These are phyloP conservation scores for Piprites chloris DNA, from an alignment of 2,113 vertebrate genomes.

Conservation along the genomic window DNA sequence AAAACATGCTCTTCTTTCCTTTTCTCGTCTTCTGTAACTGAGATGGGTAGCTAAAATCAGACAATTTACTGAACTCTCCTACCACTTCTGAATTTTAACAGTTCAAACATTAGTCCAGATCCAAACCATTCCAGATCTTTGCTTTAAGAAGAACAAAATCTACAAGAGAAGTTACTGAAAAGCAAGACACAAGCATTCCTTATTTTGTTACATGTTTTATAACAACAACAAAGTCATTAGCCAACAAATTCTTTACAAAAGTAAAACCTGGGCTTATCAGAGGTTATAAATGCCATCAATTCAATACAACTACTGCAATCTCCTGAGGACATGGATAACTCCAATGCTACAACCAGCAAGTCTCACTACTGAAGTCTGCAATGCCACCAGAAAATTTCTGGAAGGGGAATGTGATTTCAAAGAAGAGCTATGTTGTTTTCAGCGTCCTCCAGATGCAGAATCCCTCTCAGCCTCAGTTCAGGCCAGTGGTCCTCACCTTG, in stretches of 20 bases:
- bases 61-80: background rate
- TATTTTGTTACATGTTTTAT: background rate
- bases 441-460: background rate
- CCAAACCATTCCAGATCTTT: background rate
- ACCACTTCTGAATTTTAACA: background rate
- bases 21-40: background rate
- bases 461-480: background rate
- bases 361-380: background rate
- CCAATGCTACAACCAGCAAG: background rate
- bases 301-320: background rate
- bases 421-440: background rate
- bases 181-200: background rate
- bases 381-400: background rate
- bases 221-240: background rate
- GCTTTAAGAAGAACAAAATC: background rate
- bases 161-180: background rate
- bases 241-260: background rate
- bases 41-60: background rate
- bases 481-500: constrained; percentile 79
- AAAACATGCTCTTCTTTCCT: background rate
- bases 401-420: background rate
- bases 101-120: background rate
- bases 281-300: background rate
- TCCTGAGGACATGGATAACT: background rate
- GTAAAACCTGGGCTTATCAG: background rate